Evolutionary conservation across 1,140 invertebrate genomes (phyloP).

Genomic region (Cydia splendana): DNA sequence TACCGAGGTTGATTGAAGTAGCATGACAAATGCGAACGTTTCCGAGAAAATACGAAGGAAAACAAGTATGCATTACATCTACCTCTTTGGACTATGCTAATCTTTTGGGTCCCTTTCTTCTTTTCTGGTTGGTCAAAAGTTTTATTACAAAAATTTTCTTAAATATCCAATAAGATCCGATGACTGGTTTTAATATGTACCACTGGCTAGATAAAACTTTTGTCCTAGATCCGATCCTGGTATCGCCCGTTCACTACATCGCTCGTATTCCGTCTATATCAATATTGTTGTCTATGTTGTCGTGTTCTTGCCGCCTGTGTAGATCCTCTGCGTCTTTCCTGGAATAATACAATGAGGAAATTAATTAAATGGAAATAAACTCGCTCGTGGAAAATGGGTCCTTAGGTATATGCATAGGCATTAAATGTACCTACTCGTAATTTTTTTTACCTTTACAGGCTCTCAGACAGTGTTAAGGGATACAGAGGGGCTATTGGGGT

Average conservation of each 20-base stretch:
- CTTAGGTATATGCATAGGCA: too few species aligned
- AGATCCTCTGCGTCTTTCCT: constrained; percentile 75
- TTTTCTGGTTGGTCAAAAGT: background rate
- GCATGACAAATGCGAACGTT: too few species aligned
- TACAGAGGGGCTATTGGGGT: too few species aligned
- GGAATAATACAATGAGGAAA: constrained; percentile 39
- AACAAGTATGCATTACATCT: too few species aligned
- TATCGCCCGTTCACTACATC: constrained; percentile 52
- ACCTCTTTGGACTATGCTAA: too few species aligned
- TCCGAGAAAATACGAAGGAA: too few species aligned
- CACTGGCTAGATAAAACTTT: constrained; percentile 7
- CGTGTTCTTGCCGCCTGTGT: constrained; percentile 67
- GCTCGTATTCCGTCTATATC: constrained; percentile 54
- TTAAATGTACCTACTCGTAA: too few species aligned
- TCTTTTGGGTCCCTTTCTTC: background rate
- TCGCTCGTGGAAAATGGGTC: too few species aligned
- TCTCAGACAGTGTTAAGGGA: too few species aligned
- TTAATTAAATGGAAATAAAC: background rate
- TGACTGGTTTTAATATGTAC: background rate
- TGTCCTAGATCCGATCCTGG: background rate
- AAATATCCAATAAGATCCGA: background rate
- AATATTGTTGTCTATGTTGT: constrained; percentile 60
- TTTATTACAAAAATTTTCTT: background rate
- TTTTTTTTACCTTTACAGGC: too few species aligned
- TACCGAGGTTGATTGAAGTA: too few species aligned